phyloP scores from a whole-genome alignment of 2,113 vertebrate genomes.

The Psophia crepitans region DNA sequence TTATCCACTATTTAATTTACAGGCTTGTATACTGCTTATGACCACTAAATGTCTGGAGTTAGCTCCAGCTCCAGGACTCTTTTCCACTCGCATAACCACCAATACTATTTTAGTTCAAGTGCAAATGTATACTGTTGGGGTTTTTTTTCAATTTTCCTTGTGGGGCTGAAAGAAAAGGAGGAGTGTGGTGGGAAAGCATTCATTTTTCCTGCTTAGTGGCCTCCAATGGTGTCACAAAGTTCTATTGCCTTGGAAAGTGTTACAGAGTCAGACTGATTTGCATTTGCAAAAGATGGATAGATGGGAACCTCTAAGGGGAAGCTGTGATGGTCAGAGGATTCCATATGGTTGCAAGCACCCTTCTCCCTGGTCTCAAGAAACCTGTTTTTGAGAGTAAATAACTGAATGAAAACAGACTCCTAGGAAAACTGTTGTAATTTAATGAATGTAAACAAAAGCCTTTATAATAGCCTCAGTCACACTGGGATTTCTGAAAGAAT shows the following conservation, averaged over 20 bases:
- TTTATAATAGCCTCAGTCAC: conserved; percentile 14
- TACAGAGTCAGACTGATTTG: neutral
- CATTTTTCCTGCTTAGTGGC: neutral
- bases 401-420: conserved; percentile 36
- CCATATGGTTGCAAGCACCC: neutral
- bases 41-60: neutral
- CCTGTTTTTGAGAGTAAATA: conserved; percentile 53
- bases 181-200: neutral
- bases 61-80: neutral
- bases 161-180: neutral
- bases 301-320: conserved; percentile 1
- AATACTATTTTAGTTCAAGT: neutral
- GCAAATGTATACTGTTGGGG: neutral
- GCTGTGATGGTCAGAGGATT: neutral
- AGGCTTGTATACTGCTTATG: neutral
- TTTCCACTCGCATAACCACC: neutral
- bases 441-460: conserved; percentile 44
- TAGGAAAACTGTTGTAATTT: conserved; percentile 53
- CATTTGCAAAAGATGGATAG: conserved; percentile 11
- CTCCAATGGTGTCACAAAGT: conserved; percentile 4
- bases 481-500: conserved; percentile 7
- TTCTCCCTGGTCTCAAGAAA: neutral
- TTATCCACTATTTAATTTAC: conserved; percentile 8
- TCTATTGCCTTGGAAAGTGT: conserved; percentile 31
- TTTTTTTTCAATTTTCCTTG: neutral